A percentile compares a stretch with the other conserved stretches of the same genome.
Evolutionary conservation across 64 coral and sea anemone genomes (phyloP).

Genomic region (Acropora tenuis): DNA sequence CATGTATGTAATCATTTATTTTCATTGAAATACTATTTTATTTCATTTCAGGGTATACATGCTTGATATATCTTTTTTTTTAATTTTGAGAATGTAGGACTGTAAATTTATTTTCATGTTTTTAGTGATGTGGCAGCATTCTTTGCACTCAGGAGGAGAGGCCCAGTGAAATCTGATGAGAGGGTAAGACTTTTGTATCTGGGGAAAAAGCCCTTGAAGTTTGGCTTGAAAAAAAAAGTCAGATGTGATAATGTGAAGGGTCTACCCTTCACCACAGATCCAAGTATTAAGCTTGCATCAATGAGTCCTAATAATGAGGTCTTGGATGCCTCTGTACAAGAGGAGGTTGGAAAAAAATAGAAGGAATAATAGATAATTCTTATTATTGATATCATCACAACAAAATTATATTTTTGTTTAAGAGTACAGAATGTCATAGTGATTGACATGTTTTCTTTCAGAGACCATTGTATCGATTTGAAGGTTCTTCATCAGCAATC

Average conservation of each 20-base stretch:
- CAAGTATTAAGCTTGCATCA: too few relatives aligned
- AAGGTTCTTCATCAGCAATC: slow-evolving; percentile 96
- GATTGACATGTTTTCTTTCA: slow-evolving; percentile 20
- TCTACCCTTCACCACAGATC: too few relatives aligned
- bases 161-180: slow-evolving; percentile 30
- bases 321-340: not conserved
- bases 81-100: not conserved
- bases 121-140: slow-evolving; percentile 75
- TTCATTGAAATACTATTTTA: too few relatives aligned
- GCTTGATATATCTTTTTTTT: too few relatives aligned
- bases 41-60: too few relatives aligned
- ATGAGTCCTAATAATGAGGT: too few relatives aligned
- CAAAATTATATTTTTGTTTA: not conserved
- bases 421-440: not conserved
- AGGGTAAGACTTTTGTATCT: slow-evolving; percentile 5
- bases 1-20: not conserved
- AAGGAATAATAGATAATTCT: too few relatives aligned
- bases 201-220: not conserved
- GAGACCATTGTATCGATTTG: slow-evolving; percentile 90
- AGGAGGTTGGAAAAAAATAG: not conserved
- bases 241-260: too few relatives aligned
- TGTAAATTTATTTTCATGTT: not conserved
- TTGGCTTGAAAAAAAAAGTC: not conserved
- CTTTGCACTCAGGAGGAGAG: slow-evolving; percentile 62
- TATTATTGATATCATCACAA: too few relatives aligned